Evolutionary conservation across 2,797 vertebrate genomes (phyloP), one percentile per base, ranked within the genome.

Genomic region (Meriones psammophilus): DNA sequence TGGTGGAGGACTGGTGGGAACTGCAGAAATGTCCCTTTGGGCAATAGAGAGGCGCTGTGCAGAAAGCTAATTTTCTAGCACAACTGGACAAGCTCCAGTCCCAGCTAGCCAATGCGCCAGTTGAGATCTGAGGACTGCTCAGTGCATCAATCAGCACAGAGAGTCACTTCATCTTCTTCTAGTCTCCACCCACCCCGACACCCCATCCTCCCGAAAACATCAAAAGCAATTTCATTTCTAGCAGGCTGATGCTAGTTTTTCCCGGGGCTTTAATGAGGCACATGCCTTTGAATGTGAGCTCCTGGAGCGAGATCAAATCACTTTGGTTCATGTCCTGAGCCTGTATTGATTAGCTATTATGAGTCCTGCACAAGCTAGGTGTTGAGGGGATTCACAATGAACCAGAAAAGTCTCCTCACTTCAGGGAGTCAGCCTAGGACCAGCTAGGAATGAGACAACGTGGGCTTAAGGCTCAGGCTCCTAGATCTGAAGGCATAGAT

Each of bases 361-460:
- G 17, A 88, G 79, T 58, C 33, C 84, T 39, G 69, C n/a, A 74
- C 69, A 62, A 64, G 56, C n/a, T 13, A 22, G 4, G 39, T 7
- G 1, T n/a, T 28, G 71, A 87, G 30, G 4, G 39, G 30, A 26
- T 4, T 22, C 2, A 80, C 36, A 74, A 62, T 7, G 24, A 86
- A 79, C 54, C 73, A 86, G 50, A 80, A 50, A 68, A 46, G 18
- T 54, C 60, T 2, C 46, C 20, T 64, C 17, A 50, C 46, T 33
- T 10, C 22, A 3, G 14, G 18, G 86, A 78, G 42, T 22, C 46
- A 0, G 33, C 10, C 68, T 5, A 73, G 39, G 13, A 8, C 20
- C 30, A 50, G 14, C 1, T 20, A 28, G 69, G 83, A 74, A 62
- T 15, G 18, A n/a, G 12, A 39, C 50, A 3, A 36, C 0, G 0